These are phyloP conservation scores for Caenorhabditis plicata DNA, from an alignment of 2,888 invertebrate genomes.

Conservation along the genomic window DNA sequence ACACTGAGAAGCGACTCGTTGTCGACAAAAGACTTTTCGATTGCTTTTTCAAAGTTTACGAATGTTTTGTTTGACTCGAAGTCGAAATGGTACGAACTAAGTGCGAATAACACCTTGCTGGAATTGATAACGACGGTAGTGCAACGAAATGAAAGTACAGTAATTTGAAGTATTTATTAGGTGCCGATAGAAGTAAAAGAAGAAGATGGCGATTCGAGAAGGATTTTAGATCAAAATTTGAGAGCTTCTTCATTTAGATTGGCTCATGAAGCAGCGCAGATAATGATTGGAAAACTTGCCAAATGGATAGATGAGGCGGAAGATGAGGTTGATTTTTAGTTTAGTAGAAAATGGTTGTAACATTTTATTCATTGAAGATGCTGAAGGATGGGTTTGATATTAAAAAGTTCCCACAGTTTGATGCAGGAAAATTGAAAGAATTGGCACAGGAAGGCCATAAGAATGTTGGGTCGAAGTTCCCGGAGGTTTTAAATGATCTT, in stretches of 20 bases:
- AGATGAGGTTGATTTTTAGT: too few relatives aligned
- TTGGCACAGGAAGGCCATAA: conserved; percentile 25
- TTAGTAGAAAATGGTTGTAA: too few relatives aligned
- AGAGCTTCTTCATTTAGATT: conserved; percentile 71
- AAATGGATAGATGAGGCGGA: conserved; percentile 46
- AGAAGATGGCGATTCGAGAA: conserved; percentile 87
- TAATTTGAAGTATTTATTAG: conserved; percentile 69
- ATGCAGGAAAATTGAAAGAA: conserved; percentile 27
- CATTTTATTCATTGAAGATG: background rate
- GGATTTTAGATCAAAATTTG: conserved; percentile 89
- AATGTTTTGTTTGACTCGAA: conserved; percentile 39
- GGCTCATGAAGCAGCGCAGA: conserved; percentile 44
- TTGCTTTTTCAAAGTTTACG: conserved; percentile 91
- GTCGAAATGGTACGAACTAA: conserved; percentile 79
- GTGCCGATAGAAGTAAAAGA: conserved; percentile 91
- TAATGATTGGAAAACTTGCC: conserved; percentile 46
- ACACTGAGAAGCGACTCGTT: conserved; percentile 70
- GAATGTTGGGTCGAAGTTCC: conserved; percentile 24
- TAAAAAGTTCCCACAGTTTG: conserved; percentile 23
- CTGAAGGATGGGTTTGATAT: conserved; percentile 36
- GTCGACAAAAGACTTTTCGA: conserved; percentile 84
- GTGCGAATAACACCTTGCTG: conserved; percentile 84
- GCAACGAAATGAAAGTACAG: background rate
- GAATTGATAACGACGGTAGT: conserved; percentile 76
- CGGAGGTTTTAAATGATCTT: conserved; percentile 10